These are phyloP conservation scores for Leontocebus nigricollis DNA, from an alignment of 2,797 vertebrate species.

Conservation along the genomic window DNA sequence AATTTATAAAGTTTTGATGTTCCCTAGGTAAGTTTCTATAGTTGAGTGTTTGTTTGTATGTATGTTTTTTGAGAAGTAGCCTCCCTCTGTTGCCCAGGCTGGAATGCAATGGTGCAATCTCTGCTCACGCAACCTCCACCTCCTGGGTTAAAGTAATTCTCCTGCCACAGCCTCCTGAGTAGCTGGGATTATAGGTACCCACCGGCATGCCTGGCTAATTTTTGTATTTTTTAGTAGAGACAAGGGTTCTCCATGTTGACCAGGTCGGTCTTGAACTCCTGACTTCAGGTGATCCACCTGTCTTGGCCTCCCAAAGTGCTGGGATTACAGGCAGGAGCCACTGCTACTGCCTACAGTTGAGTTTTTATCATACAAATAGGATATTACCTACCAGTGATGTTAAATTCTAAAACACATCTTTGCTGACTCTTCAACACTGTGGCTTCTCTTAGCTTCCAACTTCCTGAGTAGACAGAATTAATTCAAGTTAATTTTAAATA, in stretches of 20 bases:
- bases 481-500: not conserved
- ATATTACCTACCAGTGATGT: not conserved
- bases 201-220: not conserved
- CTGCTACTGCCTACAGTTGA: not conserved
- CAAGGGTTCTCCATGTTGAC: not conserved
- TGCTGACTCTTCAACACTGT: not conserved
- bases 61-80: not conserved
- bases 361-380: not conserved
- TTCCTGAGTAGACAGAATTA: not conserved
- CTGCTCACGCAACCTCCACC: not conserved
- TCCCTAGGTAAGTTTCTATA: not conserved
- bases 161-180: not conserved
- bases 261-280: not conserved
- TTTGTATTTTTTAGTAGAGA: not conserved
- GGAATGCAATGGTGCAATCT: not conserved
- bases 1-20: not conserved
- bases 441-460: not conserved
- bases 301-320: not conserved
- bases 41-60: not conserved
- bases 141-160: not conserved
- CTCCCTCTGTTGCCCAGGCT: not conserved
- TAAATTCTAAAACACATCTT: conserved; percentile 12
- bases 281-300: not conserved
- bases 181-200: not conserved
- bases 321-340: not conserved